Evolutionary conservation across 2,888 invertebrate genomes (phyloP), one percentile per base, ranked within the genome.

Genomic region (Dioctria rufipes): DNA sequence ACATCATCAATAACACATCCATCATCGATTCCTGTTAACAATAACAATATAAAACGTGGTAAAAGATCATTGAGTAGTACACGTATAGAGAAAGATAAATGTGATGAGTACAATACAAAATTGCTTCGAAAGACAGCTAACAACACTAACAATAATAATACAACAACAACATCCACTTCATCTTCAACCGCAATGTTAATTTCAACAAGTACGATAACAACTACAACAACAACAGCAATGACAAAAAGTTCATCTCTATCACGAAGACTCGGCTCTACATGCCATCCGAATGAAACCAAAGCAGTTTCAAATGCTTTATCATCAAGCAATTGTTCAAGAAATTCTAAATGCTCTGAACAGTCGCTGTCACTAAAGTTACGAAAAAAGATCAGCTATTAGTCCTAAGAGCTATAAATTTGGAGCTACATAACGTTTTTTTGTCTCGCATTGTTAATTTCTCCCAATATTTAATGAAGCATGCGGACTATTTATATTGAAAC

Each of bases 11-110:
- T 73, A 78, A 77, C 84, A 83, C 82, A 84, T 81, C 82, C 83
- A 71, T 84, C 85, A 42, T 83, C 82, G 11, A 84, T 85, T 71
- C 84, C 84, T 40, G 40, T 61, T 13, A 84, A 83, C 71, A 84
- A 83, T 82, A 83, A 84, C 51, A 84, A 82, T 63, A 81, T 85
- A 39, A 89, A 89, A 82, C 87, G 89, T 73, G 89, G 88, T 83
- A 89, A 89, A 84, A 87, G 89, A 61, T 89, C 89, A n/a, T 83
- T 89, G 6, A 89, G 89, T 84, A 89, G 88, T 80, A 89, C 89
- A 3, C 87, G 89, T 25, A 86, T 89, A 51, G 89, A 89, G 82
- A 88, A 88, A 85, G 89, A 89, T 83, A 89, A 89, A 83, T 88
- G 87, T 80, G 89, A 89, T 83, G 89, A 89, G 82, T 88, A 89